A percentile compares a stretch with the other conserved stretches of the same genome.
Conservation (phyloP, 2,797 vertebrate species). For the Thamnophis elegans region DNA sequence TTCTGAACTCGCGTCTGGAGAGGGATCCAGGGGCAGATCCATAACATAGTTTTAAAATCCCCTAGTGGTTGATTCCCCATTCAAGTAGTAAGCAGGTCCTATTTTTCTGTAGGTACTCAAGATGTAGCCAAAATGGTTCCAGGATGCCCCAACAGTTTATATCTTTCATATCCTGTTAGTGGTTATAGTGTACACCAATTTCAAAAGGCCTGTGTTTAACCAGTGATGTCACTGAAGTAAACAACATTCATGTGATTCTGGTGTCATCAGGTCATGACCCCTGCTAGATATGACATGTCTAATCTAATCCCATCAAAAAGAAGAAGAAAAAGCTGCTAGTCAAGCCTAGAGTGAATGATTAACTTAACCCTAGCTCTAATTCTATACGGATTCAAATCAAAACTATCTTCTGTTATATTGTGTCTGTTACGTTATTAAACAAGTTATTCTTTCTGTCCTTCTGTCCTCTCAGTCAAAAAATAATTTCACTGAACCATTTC, state of each 20-base stretch:
- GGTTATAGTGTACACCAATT: not conserved
- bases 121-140: not conserved
- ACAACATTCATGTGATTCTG: not conserved
- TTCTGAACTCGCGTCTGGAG: not conserved
- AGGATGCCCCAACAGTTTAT: not conserved
- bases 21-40: not conserved
- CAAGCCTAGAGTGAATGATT: not conserved
- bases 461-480: not conserved
- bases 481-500: not conserved
- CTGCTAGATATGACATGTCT: not conserved
- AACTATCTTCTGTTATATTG: not conserved
- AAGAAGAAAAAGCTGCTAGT: not conserved
- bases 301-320: not conserved
- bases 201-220: not conserved
- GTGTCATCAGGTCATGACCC: not conserved
- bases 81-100: not conserved
- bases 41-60: not conserved
- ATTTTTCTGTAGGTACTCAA: not conserved
- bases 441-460: not conserved
- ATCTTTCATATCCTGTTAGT: not conserved
- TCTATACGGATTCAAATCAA: not conserved
- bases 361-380: not conserved
- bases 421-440: not conserved
- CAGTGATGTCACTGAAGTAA: not conserved
- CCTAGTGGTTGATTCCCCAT: not conserved